phyloP scores from a whole-genome alignment of 2,113 vertebrate species.

The Ctenodactylus gundi region DNA sequence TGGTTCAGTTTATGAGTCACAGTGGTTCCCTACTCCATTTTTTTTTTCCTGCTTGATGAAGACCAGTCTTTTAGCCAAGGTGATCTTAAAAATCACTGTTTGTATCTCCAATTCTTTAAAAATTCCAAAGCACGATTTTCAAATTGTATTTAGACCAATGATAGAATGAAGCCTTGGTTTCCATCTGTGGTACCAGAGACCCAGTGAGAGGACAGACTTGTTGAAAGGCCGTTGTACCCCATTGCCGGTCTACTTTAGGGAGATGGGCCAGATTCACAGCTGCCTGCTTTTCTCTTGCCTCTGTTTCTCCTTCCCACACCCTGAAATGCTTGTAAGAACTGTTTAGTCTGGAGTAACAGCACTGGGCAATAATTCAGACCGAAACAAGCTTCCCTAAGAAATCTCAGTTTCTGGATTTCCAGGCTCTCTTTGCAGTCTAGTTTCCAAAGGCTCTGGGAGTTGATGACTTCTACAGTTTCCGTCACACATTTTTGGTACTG shows the following conservation, averaged over 20 bases:
- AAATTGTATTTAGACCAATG: background rate
- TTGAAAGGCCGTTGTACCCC: background rate
- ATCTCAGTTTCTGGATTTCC: background rate
- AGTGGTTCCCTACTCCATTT: too few relatives aligned
- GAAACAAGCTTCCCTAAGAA: background rate
- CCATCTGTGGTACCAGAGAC: background rate
- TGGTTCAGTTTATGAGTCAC: background rate
- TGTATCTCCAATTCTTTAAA: background rate
- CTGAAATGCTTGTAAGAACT: background rate
- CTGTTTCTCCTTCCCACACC: background rate
- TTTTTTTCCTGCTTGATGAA: background rate
- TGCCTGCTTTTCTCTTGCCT: background rate
- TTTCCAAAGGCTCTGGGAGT: background rate
- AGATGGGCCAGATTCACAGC: fast-evolving
- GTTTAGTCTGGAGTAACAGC: background rate
- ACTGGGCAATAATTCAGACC: background rate
- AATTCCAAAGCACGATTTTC: background rate
- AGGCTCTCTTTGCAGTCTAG: background rate
- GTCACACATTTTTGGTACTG: background rate
- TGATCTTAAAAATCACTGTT: background rate
- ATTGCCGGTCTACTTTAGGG: background rate
- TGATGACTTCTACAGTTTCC: background rate
- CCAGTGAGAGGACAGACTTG: background rate
- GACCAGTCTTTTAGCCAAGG: background rate
- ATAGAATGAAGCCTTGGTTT: background rate